A percentile compares a stretch with the other conserved stretches of the same genome.
Conservation (phyloP, 2,888 invertebrate genomes). For the Rhagonycha lutea region DNA sequence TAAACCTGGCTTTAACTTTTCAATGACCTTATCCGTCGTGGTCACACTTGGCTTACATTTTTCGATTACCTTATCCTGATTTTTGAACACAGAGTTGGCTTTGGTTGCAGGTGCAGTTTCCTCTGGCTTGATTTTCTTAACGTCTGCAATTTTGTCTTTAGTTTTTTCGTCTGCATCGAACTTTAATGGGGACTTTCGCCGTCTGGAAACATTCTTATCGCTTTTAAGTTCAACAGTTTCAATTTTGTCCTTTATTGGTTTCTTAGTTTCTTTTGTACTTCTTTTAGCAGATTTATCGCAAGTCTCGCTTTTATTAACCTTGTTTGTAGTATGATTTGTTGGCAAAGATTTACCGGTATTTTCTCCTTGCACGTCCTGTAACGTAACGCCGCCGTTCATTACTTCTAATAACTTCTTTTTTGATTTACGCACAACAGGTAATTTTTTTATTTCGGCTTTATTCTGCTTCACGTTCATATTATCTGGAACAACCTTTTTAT, state of each 20-base stretch:
- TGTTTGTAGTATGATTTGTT: slow-evolving; percentile 9
- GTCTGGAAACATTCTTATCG: slow-evolving; percentile 18
- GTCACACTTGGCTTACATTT: slow-evolving; percentile 2
- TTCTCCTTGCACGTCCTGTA: slow-evolving; percentile 3
- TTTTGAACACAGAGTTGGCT: not conserved
- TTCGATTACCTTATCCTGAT: slow-evolving; percentile 18
- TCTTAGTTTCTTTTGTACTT: slow-evolving; percentile 13
- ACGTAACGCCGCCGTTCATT: not conserved
- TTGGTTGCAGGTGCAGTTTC: slow-evolving; percentile 1
- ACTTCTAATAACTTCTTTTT: slow-evolving; percentile 12
- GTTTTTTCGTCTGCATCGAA: slow-evolving; percentile 21
- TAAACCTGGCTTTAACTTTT: not conserved
- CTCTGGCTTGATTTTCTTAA: slow-evolving; percentile 26
- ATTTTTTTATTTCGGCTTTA: slow-evolving; percentile 8
- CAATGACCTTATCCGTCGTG: not conserved
- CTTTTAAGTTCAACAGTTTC: slow-evolving; percentile 14
- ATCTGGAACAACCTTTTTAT: not conserved
- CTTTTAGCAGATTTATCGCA: slow-evolving; percentile 13
- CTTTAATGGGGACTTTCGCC: slow-evolving; percentile 27
- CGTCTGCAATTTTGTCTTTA: slow-evolving; percentile 21
- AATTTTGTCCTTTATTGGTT: slow-evolving; percentile 10
- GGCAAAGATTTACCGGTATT: slow-evolving; percentile 10
- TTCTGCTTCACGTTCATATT: not conserved
- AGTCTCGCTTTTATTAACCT: slow-evolving; percentile 13
- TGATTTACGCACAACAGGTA: slow-evolving; percentile 5